A percentile compares a stretch with the other conserved stretches of the same genome.
Evolutionary conservation across 1,140 invertebrate genomes (phyloP).

Genomic region (Caenorhabditis remanei): DNA sequence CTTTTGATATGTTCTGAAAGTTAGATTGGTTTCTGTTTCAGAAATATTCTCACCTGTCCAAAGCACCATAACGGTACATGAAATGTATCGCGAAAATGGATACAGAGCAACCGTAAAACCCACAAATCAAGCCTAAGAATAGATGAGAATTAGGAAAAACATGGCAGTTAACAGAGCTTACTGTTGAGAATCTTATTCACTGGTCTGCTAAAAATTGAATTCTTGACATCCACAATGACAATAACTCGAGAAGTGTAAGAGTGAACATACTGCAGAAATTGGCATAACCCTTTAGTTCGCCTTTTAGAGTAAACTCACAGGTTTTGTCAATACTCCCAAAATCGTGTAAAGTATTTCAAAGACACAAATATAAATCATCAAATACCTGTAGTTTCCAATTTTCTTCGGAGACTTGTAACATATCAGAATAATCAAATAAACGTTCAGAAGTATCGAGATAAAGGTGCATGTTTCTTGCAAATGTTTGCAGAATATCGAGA

Average conservation of each 20-base stretch:
- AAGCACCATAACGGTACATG: conserved; percentile 24
- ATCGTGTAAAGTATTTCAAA: conserved; percentile 11
- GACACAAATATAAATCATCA: conserved; percentile 38
- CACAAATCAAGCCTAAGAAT: conserved; percentile 27
- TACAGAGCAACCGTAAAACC: conserved; percentile 1
- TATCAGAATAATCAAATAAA: conserved; percentile 6
- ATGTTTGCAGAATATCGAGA: conserved; percentile 16
- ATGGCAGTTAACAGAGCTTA: not conserved
- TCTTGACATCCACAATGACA: conserved; percentile 43
- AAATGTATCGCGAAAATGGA: conserved; percentile 20
- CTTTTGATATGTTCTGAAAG: conserved; percentile 6
- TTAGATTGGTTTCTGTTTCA: not conserved
- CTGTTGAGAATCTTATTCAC: conserved; percentile 40
- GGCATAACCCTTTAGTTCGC: not conserved
- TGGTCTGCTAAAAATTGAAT: conserved; percentile 31
- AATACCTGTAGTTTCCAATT: conserved; percentile 16
- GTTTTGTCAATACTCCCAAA: conserved; percentile 4
- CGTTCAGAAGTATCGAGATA: not conserved
- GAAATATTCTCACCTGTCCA: not conserved
- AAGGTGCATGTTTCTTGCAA: not conserved
- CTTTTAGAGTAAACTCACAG: not conserved
- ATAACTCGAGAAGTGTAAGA: conserved; percentile 15
- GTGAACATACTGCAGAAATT: not conserved
- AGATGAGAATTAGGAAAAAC: not conserved
- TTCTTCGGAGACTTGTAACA: conserved; percentile 20